Conservation (phyloP, 2,888 invertebrate genomes). For the Agrotis clavis region DNA sequence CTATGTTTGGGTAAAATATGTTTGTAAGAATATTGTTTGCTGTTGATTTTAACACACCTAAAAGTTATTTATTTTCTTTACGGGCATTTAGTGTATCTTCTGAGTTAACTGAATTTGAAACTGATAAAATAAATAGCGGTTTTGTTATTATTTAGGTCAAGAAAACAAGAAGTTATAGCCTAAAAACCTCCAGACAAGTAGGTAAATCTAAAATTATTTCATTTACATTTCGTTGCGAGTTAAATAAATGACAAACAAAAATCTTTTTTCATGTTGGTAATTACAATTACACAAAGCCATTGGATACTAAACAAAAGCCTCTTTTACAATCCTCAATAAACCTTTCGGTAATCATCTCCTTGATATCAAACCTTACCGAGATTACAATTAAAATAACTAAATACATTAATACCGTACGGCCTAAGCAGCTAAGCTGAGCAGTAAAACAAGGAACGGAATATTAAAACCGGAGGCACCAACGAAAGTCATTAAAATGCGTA, state of each 20-base stretch:
- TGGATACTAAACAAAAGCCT: conserved; percentile 12
- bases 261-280: background rate
- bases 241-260: background rate
- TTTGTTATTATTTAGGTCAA: background rate
- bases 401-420: conserved; percentile 78
- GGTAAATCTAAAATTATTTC: too few species aligned
- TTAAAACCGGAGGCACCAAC: conserved; percentile 85
- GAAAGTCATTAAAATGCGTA: conserved; percentile 91
- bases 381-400: conserved; percentile 79
- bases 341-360: conserved; percentile 50
- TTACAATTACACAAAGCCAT: background rate
- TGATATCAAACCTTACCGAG: conserved; percentile 58
- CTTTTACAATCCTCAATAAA: conserved; percentile 30
- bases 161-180: background rate
- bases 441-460: conserved; percentile 90
- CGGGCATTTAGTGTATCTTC: background rate
- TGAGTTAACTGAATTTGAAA: background rate
- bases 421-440: conserved; percentile 77
- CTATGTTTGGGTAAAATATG: background rate
- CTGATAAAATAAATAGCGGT: too few species aligned
- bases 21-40: background rate
- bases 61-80: background rate
- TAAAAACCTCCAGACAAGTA: too few species aligned
- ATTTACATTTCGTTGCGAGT: too few species aligned
- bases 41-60: background rate